Conservation (phyloP, 2,888 invertebrate genomes). For the Ophion slaviceki region DNA sequence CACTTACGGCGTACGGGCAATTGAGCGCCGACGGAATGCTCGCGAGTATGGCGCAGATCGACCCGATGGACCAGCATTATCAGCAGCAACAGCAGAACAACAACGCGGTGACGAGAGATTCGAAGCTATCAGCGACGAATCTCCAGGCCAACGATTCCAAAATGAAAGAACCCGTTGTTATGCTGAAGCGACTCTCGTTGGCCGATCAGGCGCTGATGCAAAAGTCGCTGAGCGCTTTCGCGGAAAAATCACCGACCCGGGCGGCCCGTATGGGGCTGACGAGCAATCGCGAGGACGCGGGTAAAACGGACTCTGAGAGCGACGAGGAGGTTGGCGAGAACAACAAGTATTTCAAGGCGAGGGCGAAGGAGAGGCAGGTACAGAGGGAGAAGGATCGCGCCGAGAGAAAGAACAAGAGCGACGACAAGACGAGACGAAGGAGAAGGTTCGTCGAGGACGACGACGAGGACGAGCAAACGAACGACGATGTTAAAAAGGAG, state of each 20-base stretch:
- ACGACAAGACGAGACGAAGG: constrained; percentile 78
- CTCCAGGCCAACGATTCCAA: constrained; percentile 64
- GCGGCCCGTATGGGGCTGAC: constrained; percentile 86
- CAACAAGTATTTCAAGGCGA: constrained; percentile 84
- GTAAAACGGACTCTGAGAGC: constrained; percentile 84
- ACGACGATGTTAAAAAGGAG: constrained; percentile 79
- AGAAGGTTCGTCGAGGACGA: constrained; percentile 76
- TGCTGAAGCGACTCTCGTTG: constrained; percentile 86
- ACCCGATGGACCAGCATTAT: constrained; percentile 56
- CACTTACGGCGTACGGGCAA: constrained; percentile 15
- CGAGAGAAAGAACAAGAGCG: constrained; percentile 76
- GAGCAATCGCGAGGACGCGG: constrained; percentile 75
- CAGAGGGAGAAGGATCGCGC: constrained; percentile 82
- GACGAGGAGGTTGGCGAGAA: constrained; percentile 85
- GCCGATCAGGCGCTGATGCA: constrained; percentile 87
- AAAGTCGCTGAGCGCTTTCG: constrained; percentile 87
- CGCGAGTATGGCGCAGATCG: constrained; percentile 13
- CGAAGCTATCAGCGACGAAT: constrained; percentile 64
- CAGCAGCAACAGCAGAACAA: constrained; percentile 68
- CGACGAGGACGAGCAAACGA: constrained; percentile 76
- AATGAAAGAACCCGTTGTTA: constrained; percentile 86
- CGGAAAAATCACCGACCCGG: constrained; percentile 86
- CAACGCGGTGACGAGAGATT: constrained; percentile 73
- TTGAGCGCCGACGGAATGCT: constrained; percentile 21
- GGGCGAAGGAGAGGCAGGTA: constrained; percentile 83